Conservation (phyloP, 2,113 vertebrate genomes). For the Seriola aureovittata region DNA sequence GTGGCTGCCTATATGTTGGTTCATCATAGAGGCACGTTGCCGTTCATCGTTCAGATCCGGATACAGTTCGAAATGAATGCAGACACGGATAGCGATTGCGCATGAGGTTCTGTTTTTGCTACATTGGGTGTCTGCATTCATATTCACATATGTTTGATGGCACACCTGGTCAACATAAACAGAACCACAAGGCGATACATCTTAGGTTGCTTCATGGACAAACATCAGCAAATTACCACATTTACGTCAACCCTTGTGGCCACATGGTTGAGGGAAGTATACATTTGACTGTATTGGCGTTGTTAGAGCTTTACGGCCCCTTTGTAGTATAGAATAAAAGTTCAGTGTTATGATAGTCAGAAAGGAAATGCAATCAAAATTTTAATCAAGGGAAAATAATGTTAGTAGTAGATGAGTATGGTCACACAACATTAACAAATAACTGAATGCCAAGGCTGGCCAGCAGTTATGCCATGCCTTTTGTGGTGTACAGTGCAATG, state of each 20-base stretch:
- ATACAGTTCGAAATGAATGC: background rate
- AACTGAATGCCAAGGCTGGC: slow-evolving; percentile 6
- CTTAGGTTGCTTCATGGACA: background rate
- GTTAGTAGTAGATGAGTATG: background rate
- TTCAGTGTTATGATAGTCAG: background rate
- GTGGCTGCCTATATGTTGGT: too few species aligned
- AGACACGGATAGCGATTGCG: background rate
- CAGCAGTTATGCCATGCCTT: background rate
- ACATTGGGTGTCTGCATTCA: background rate
- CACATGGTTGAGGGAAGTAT: background rate
- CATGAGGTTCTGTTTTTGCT: background rate
- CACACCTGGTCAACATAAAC: background rate
- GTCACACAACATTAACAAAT: background rate
- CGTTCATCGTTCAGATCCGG: background rate
- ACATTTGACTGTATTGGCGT: background rate
- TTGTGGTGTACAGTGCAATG: background rate
- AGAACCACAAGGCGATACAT: background rate
- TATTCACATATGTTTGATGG: background rate
- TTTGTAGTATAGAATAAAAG: background rate
- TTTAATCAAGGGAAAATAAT: background rate
- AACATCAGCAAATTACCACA: background rate
- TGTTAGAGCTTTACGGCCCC: too few species aligned
- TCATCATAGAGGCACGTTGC: too few species aligned
- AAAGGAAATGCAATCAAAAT: background rate
- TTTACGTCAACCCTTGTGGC: background rate